phyloP scores from a whole-genome alignment of 1,140 invertebrate species.

The Diabrotica undecimpunctata region DNA sequence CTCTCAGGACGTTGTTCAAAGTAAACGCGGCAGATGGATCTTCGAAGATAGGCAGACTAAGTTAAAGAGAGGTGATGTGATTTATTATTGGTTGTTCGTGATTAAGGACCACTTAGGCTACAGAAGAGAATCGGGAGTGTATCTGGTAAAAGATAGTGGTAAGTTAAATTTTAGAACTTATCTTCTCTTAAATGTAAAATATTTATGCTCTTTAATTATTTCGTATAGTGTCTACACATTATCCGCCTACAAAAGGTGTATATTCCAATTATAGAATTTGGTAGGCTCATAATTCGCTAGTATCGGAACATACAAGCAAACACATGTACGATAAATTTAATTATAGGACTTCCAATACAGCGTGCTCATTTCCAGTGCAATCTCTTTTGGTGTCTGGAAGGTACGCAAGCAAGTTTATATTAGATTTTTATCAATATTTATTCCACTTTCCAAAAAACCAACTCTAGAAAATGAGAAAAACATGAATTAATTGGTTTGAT shows the following conservation, averaged over 20 bases:
- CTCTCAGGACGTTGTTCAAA: constrained; percentile 49
- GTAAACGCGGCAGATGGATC: constrained; percentile 49
- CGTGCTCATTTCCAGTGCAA: no score
- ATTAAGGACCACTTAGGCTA: constrained; percentile 48
- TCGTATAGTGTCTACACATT: background rate
- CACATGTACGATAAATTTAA: no score
- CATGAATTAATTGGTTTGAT: no score
- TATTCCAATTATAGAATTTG: background rate
- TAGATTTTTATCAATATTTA: no score
- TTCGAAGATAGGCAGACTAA: constrained; percentile 48
- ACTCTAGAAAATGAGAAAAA: no score
- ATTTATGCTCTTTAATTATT: background rate
- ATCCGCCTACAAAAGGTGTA: background rate
- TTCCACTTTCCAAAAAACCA: no score
- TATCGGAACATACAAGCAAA: background rate
- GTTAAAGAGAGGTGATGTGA: constrained; percentile 49
- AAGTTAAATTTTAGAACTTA: constrained; percentile 10
- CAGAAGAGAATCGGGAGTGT: constrained; percentile 36
- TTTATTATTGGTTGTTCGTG: constrained; percentile 58
- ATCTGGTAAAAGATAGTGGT: constrained; percentile 28
- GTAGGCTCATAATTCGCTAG: background rate
- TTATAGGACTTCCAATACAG: no score
- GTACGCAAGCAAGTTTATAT: no score
- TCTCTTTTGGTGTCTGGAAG: no score
- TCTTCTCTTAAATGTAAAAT: background rate